Conservation (phyloP, 1,140 invertebrate species). For the Sitobion miscanthi region DNA sequence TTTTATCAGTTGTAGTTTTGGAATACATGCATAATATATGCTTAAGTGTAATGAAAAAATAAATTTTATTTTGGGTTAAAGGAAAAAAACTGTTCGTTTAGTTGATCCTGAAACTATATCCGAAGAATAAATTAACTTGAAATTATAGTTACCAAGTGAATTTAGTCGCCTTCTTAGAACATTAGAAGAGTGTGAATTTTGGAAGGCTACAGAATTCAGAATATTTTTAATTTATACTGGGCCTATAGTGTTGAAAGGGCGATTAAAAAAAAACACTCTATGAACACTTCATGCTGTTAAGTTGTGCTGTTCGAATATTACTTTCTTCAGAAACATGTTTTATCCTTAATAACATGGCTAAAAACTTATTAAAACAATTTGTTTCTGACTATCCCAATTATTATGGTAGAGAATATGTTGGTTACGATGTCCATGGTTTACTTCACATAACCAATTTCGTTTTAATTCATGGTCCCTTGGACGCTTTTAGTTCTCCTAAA, state of each 20-base stretch:
- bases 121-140: too few relatives aligned
- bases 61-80: too few relatives aligned
- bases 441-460: neutral
- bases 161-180: neutral
- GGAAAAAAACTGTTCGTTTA: too few relatives aligned
- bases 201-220: conserved; percentile 18
- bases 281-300: neutral
- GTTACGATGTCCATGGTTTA: neutral
- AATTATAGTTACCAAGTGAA: neutral
- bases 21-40: too few relatives aligned
- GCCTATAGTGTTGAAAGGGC: neutral
- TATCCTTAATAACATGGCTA: neutral
- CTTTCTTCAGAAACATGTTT: neutral
- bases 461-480: neutral
- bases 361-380: neutral
- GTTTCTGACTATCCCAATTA: neutral
- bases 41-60: too few relatives aligned
- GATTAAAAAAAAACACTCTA: neutral
- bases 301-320: neutral
- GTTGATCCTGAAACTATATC: too few relatives aligned
- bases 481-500: neutral
- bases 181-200: conserved; percentile 9
- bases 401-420: neutral
- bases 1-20: too few relatives aligned
- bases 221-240: neutral